Conservation (phyloP, 2,888 invertebrate genomes). For the Papilio protenor region DNA sequence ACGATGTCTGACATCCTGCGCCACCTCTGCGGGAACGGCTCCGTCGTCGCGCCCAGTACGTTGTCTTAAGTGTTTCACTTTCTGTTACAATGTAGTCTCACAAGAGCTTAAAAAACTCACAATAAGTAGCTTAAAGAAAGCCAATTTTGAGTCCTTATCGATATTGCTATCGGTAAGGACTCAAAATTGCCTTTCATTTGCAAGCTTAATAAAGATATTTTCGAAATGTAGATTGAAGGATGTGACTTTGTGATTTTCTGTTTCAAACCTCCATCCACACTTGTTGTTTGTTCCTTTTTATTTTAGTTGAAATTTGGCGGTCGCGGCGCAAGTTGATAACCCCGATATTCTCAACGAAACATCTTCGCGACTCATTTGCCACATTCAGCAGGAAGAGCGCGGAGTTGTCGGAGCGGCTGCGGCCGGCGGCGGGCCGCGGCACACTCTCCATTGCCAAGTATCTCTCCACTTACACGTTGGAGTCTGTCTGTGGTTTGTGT, state of each 20-base stretch:
- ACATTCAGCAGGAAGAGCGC: constrained; percentile 37
- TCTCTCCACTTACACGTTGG: constrained; percentile 41
- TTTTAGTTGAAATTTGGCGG: constrained; percentile 42
- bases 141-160: neutral
- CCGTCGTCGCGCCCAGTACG: neutral
- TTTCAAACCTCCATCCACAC: neutral
- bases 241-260: neutral
- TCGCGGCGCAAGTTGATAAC: constrained; percentile 43
- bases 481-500: constrained; percentile 45
- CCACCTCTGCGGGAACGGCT: constrained; percentile 12
- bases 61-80: neutral
- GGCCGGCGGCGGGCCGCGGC: neutral
- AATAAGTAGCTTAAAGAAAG: neutral
- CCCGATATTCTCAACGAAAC: constrained; percentile 40
- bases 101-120: neutral
- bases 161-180: too few relatives aligned
- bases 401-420: constrained; percentile 23
- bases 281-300: neutral
- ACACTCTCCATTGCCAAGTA: constrained; percentile 43
- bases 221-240: neutral
- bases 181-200: too few relatives aligned
- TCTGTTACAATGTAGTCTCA: neutral
- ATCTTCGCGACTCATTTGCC: constrained; percentile 37
- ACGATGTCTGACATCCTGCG: neutral
- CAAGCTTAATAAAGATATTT: too few relatives aligned